phyloP scores from a whole-genome alignment of 2,113 vertebrate species.

The Herpailurus yagouaroundi region DNA sequence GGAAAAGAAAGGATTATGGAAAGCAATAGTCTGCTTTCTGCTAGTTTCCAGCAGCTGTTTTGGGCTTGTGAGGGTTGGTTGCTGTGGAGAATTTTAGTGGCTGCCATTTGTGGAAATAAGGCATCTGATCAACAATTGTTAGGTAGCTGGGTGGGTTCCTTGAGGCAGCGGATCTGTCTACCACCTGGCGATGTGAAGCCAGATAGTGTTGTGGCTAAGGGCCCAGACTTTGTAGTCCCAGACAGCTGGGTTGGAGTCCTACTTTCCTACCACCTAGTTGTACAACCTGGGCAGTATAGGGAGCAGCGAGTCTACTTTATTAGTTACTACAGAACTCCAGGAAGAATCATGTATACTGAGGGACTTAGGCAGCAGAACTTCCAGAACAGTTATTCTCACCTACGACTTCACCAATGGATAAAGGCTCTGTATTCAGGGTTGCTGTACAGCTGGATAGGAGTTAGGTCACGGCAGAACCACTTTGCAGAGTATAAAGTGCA shows the following conservation, averaged over 20 bases:
- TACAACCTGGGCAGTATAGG: neutral
- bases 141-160: neutral
- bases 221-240: neutral
- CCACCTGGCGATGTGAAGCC: neutral
- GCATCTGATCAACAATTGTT: neutral
- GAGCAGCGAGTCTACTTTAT: neutral
- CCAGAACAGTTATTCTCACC: neutral
- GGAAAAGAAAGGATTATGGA: neutral
- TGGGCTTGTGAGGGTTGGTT: neutral
- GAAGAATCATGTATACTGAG: neutral
- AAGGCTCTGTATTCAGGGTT: neutral
- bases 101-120: neutral
- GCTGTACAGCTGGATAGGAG: neutral
- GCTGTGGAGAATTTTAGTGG: neutral
- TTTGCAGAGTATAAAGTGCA: neutral
- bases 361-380: neutral
- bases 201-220: neutral
- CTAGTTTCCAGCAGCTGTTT: slow-evolving; percentile 22
- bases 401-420: neutral
- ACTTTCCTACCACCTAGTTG: neutral
- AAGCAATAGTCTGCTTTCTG: neutral
- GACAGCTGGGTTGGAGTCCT: neutral
- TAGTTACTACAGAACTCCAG: neutral
- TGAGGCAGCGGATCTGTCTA: neutral
- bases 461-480: neutral